Base-by-base conservation (phyloP, 2,888 invertebrate species). In the Petrolisthes manimaculis region DNA sequence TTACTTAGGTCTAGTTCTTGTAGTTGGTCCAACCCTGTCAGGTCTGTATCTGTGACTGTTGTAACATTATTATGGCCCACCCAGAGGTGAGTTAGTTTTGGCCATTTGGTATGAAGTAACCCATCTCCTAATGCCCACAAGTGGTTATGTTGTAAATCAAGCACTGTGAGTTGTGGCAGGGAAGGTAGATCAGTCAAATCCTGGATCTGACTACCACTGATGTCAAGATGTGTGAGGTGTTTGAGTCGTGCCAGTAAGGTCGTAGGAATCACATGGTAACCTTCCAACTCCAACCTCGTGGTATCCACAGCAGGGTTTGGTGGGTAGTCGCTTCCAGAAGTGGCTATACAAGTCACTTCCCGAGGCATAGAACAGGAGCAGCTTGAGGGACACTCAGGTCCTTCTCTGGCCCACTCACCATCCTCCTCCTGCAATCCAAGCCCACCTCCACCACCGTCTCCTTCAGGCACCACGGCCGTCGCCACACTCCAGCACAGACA, bases 51-150 rank as follows among this genome's bases (percentile, higher is more conserved):
- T 71, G 74, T 83, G 78, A 89, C 82, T 78, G 67, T 56, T 18
- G 55, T 71, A 71, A 91, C 77, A 74, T 79, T 74, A 37, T 88
- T 89, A 77, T 91, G 80, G 12, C 86, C 88, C 61, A 89, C 78
- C 67, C 86, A 78, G 5, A 91, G 86, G 74, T 83, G 89, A 56
- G 78, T 86, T 55, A 89, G 78, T n/a, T 54, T 78, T n/a, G 85
- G 85, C 21, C 55, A 61, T 54, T 69, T 69, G 4, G 53, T 37
- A 12, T 61, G 21, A 18, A 87, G 77, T 21, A 82, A 55, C 6
- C 79, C 74, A 4, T 71, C 54, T 18, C 82, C 83, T 8, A 89
- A 86, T 37, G 80, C 61, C 8, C 79, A 80, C 24, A 90, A 53
- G 53, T 71, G 79, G 75, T 86, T 88, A 55, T 86, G 55, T 21